Evolutionary conservation across 2,113 vertebrate genomes (phyloP).

Genomic region (Psittacus erithacus): DNA sequence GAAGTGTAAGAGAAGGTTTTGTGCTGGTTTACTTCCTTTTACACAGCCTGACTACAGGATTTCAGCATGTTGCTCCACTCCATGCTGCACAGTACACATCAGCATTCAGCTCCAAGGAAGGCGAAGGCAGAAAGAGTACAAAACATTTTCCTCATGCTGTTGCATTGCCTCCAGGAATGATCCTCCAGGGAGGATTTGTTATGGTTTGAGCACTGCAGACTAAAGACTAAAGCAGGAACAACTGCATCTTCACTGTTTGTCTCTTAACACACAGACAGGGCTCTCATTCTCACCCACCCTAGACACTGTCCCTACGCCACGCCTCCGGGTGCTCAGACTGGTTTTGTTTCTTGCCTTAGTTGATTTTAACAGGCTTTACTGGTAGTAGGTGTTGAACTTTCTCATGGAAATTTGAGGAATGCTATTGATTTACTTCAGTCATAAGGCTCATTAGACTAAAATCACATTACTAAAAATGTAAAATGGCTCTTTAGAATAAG

Average conservation of each 20-base stretch:
- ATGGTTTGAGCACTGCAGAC: neutral
- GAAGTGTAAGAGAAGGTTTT: neutral
- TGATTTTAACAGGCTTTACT: neutral
- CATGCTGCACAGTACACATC: neutral
- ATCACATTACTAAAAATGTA: neutral
- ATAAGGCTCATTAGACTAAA: neutral
- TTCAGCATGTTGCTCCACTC: neutral
- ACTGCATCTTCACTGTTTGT: neutral
- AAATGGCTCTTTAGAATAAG: neutral
- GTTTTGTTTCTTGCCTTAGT: neutral
- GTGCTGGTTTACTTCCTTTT: neutral
- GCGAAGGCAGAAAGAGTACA: neutral
- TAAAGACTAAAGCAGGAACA: neutral
- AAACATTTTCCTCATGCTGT: neutral
- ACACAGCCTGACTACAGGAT: neutral
- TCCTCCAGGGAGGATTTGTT: neutral
- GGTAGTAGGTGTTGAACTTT: neutral
- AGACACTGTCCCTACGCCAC: neutral
- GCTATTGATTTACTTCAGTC: neutral
- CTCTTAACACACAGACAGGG: neutral
- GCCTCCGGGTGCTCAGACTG: neutral
- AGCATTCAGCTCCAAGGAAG: neutral
- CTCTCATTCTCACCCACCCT: rapidly evolving
- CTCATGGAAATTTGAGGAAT: neutral
- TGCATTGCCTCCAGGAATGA: neutral